phyloP scores from a whole-genome alignment of 2,888 invertebrate genomes.

The Stenolophus ochropezus region DNA sequence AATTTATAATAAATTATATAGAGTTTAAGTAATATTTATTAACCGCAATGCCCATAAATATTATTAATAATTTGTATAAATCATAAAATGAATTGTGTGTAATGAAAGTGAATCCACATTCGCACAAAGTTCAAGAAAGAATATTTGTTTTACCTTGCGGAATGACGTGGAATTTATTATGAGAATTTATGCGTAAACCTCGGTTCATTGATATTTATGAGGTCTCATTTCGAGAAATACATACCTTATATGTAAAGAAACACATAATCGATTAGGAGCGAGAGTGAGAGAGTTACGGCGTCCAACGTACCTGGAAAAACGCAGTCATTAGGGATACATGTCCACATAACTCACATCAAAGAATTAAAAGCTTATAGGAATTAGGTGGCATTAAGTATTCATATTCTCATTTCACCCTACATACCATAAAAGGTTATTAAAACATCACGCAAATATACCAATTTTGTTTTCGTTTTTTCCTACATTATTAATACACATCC shows the following conservation, averaged over 20 bases:
- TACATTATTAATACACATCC: no score
- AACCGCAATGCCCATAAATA: neutral
- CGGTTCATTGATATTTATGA: slow-evolving; percentile 30
- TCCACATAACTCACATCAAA: slow-evolving; percentile 17
- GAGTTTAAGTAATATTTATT: neutral
- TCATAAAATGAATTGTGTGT: neutral
- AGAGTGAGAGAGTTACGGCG: neutral
- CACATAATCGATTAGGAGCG: slow-evolving; percentile 17
- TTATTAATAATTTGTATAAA: neutral
- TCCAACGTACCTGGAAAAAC: slow-evolving; percentile 20
- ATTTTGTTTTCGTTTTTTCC: neutral
- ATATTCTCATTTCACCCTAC: neutral
- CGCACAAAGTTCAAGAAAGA: neutral
- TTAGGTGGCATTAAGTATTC: neutral
- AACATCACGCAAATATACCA: neutral
- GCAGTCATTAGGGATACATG: slow-evolving; percentile 1
- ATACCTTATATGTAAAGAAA: slow-evolving; percentile 13
- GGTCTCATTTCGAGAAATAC: slow-evolving; percentile 26
- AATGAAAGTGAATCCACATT: neutral
- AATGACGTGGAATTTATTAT: slow-evolving; percentile 1
- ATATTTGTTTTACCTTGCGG: slow-evolving; percentile 9
- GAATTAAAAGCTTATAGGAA: neutral
- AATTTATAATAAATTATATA: no score
- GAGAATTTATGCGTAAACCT: slow-evolving; percentile 19
- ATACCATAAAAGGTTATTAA: neutral